Evolutionary conservation across 2,797 vertebrate genomes (phyloP), one percentile per base, ranked within the genome.

Genomic region (Oreochromis grahami): DNA sequence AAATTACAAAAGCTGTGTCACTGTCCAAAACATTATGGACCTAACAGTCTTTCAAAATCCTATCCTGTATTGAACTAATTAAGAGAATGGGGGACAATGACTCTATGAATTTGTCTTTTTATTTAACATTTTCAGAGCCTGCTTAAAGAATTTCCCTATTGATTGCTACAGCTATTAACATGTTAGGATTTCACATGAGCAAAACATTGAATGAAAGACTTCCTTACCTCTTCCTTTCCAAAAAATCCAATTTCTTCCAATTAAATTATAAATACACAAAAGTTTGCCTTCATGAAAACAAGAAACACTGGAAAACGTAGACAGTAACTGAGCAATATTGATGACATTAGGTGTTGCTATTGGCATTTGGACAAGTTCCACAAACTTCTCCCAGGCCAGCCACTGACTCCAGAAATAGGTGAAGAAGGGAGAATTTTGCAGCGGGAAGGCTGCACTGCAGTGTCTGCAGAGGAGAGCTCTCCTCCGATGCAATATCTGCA

Each of bases 391-490:
- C 65, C 52, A 83, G 78, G 81, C 85, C 83, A 84, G 89, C 92
- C 86, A 89, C 82, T 60, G 87, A 78, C 58, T 92, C 85, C 78
- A 84, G 89, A 94, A 92, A 93, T 89, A 94, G 91, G 86, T 48
- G 82, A 94, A 91, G 83, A 92, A 83, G 85, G 90, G 87, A 82
- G 81, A 84, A 83, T 85, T 88, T 34, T 84, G 86, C 91, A 85
- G 84, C 8, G 76, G 85, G 89, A 70, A 83, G 84, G 91, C 94
- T 95, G 94, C 95, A 96, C 88, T 96, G 95, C 94, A 95, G 95
- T 93, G 90, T 87, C 91, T 93, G 93, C 92, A 93, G 92, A 90
- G 90, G n/a, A 78, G 87, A 79, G 79, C 92, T 92, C 86, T 56
- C 77, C 85, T 92, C 86, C 88, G 84, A 74, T 80, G 24, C 34